Evolutionary conservation across 2,113 vertebrate genomes (phyloP), one percentile per base, ranked within the genome.

Genomic region (Sciurus niger): DNA sequence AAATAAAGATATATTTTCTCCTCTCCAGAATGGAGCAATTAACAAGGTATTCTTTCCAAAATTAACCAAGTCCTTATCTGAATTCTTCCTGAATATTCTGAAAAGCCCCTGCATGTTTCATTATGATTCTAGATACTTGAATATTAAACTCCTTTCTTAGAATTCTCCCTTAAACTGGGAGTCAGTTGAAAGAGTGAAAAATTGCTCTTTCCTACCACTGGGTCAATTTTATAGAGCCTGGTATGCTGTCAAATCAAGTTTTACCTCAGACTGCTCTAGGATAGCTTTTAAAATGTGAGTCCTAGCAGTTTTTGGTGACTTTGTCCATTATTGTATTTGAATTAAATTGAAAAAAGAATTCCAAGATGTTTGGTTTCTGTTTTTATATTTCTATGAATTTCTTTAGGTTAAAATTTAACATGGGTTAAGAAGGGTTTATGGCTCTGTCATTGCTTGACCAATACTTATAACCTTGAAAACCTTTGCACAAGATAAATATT

Each of bases 371-470:
- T 70, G 30, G 84, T 84, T 89, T 91, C n/a, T 82, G 28, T 28
- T 85, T 92, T 82, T 86, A 48, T 91, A 84, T 84, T 96, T 95
- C 25, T 85, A 16, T 40, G 14, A 68, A 28, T 95, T 92, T 90
- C 18, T 89, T 87, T 95, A 94, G 17, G 24, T 86, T 90, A 92
- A 96, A 55, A 89, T 84, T 89, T 89, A 87, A 43, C 43, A 28
- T 63, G 30, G 2, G 11, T 46, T 77, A 48, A 74, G 40, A 79
- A 95, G 32, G 7, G 18, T 92, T n/a, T 30, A 88, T 79, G 67
- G 32, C 67, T 93, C 10, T 94, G 40, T 34, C 37, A 82, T 88
- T 94, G 37, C 25, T 77, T 78, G 67, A 76, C 68, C 60, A 87
- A 80, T 93, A 93, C 55, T 72, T 96, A 48, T 46, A 63, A 67